Percentiles rank a stretch among this genome's conserved stretches.
phyloP scores from a whole-genome alignment of 2,113 vertebrate genomes.

The Myotis yumanensis region DNA sequence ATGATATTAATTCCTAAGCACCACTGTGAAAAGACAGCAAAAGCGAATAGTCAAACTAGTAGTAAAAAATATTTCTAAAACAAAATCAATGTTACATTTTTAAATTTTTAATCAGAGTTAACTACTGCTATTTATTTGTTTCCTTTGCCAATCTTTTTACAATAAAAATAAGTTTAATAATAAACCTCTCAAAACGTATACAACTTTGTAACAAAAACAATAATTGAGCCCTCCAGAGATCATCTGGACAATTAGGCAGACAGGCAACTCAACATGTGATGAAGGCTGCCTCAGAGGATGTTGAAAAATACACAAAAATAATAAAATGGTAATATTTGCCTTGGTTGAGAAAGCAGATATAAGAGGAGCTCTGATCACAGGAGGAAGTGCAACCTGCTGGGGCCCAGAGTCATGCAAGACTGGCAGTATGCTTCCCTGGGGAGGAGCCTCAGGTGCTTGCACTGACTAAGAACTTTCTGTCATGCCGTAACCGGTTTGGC shows the following conservation, averaged over 20 bases:
- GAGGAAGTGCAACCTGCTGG: background rate
- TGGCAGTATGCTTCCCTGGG: background rate
- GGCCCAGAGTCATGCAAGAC: background rate
- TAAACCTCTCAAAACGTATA: background rate
- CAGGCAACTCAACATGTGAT: background rate
- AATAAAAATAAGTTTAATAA: background rate
- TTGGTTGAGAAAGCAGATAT: background rate
- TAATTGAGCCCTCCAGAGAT: background rate
- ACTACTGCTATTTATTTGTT: background rate
- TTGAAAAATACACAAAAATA: background rate
- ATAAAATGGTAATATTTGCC: background rate
- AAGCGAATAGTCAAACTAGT: background rate
- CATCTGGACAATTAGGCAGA: background rate
- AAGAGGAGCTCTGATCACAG: background rate
- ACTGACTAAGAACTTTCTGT: background rate
- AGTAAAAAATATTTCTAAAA: background rate
- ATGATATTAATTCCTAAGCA: background rate
- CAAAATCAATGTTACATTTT: background rate
- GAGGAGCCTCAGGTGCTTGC: background rate
- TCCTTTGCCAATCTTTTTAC: background rate
- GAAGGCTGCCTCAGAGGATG: background rate
- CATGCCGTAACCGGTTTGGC: background rate
- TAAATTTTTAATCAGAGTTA: background rate
- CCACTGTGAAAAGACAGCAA: background rate
- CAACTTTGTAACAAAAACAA: background rate